A percentile compares a stretch with the other conserved stretches of the same genome.
Evolutionary conservation across 2,797 vertebrate genomes (phyloP).

Genomic region (Xiphophorus birchmanni): DNA sequence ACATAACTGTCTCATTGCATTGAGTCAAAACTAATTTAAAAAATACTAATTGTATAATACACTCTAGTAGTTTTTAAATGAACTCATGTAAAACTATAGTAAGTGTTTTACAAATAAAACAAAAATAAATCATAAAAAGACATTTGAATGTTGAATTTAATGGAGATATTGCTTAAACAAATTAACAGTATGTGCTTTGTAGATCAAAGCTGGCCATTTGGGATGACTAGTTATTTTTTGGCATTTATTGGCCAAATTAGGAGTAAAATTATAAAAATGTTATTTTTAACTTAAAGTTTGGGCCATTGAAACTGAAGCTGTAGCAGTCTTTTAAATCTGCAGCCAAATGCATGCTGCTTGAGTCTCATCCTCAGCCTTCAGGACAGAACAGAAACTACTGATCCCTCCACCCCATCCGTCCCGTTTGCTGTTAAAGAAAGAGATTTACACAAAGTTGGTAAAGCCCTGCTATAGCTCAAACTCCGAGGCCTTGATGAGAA

Average conservation of each 20-base stretch:
- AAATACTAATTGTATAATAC: neutral
- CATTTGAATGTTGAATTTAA: neutral
- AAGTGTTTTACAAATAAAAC: neutral
- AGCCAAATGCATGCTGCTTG: slow-evolving; percentile 8
- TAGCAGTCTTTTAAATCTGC: neutral
- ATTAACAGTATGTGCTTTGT: neutral
- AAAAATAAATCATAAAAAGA: neutral
- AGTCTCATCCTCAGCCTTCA: slow-evolving; percentile 23
- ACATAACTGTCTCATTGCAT: neutral
- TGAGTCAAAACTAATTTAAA: neutral
- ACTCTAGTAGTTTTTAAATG: neutral
- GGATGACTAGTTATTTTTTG: neutral
- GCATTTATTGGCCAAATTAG: neutral
- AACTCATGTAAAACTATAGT: neutral
- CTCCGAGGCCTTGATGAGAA: slow-evolving; percentile 66
- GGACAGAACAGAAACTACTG: slow-evolving; percentile 59
- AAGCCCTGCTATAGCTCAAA: slow-evolving; percentile 62
- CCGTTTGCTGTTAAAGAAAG: slow-evolving; percentile 35
- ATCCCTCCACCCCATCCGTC: slow-evolving; percentile 31
- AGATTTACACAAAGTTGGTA: slow-evolving; percentile 69
- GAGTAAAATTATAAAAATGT: neutral
- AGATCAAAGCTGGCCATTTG: neutral
- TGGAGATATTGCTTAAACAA: neutral
- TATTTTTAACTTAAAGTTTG: neutral
- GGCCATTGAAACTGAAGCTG: neutral